Conservation (phyloP, 2,797 vertebrate species). For the Cossypha heuglini region DNA sequence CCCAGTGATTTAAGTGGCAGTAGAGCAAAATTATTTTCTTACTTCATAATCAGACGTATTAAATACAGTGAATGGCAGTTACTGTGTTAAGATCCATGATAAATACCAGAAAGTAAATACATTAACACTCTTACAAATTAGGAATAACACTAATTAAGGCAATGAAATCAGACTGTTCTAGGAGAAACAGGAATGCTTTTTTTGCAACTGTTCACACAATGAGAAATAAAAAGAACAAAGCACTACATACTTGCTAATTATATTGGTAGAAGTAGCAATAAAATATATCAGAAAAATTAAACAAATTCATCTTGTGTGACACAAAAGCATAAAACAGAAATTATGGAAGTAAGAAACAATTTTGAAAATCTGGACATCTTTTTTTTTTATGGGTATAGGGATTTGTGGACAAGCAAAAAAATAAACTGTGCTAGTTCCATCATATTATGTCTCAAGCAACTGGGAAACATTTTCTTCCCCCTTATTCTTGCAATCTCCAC, state of each 20-base stretch:
- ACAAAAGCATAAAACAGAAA: background rate
- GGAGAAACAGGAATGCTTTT: background rate
- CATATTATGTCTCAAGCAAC: background rate
- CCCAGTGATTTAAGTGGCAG: background rate
- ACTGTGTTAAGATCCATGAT: background rate
- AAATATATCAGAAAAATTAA: background rate
- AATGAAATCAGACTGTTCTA: background rate
- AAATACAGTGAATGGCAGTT: background rate
- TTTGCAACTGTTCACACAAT: background rate
- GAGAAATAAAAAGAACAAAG: slow-evolving; percentile 1
- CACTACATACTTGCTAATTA: background rate
- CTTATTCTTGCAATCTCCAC: background rate
- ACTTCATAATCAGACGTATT: background rate
- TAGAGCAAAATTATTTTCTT: background rate
- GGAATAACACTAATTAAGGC: slow-evolving; percentile 1
- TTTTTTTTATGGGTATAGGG: background rate
- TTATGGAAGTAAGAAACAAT: background rate
- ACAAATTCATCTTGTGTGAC: background rate
- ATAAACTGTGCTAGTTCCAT: background rate
- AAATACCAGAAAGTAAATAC: slow-evolving; percentile 21
- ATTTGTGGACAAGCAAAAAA: background rate
- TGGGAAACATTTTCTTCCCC: background rate
- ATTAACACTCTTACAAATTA: background rate
- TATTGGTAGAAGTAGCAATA: background rate
- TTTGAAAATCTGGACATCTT: background rate